Evolutionary conservation across 2,888 invertebrate genomes (phyloP), one percentile per base, ranked within the genome.

Genomic region (Barypeithes pellucidus): DNA sequence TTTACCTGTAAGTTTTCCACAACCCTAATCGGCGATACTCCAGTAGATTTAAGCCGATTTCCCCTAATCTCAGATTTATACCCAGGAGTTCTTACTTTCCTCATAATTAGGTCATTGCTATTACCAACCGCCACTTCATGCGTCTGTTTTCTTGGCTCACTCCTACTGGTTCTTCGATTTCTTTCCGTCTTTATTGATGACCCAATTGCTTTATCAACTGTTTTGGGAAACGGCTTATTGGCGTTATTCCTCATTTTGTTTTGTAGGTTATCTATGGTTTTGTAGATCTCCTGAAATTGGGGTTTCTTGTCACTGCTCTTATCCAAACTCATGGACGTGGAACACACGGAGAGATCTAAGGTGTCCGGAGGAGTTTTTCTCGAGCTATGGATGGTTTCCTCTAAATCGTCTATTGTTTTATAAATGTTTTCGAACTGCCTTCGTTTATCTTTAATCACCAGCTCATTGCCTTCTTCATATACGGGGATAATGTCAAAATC

Each of bases 341-440:
- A 29, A 36, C 63, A 50, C n/a, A 63, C 52, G 14, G 67, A 36
- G 3, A 47, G 14, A 50, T 68, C 61, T 14, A 61, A 60, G 18
- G 24, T 66, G 7, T 41, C 43, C 24, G 66, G 66, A 9, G 52
- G 36, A 41, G 16, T 12, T 20, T 14, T 9, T 24, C 24, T 41
- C 24, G 63, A 63, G 11, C 41, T 69, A 5, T 69, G 52, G 29
- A 71, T 57, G 12, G 54, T 63, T 18, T 52, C 41, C 16, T 63
- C 70, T 9, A 70, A 20, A 12, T 47, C 16, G 41, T 69, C 62
- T 20, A 69, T 24, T 11, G 69, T 54, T n/a, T 69, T 54, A 39
- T 67, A 67, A 36, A 67, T 72, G 11, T 72, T 63, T 14, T 62
- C 16, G 50, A 72, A 62, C 1, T 67, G 61, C 20, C 41, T 62